Base-by-base conservation (phyloP, 2,888 invertebrate genomes). In the Cyaniris semiargus region DNA sequence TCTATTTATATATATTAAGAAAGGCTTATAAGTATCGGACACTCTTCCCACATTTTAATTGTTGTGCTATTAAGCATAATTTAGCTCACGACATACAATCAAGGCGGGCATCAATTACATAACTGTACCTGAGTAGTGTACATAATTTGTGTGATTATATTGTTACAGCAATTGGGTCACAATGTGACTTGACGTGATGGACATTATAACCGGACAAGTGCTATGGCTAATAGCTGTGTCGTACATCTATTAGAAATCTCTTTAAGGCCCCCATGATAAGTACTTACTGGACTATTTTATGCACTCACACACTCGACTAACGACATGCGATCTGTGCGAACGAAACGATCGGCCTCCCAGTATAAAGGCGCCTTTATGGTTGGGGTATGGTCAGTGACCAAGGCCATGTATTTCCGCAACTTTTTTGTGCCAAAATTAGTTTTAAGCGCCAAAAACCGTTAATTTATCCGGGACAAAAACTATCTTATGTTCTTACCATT, bases 81-180 rank as follows among this genome's bases (percentile, higher is more conserved):
- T 53, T 53, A 53, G 53, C 53, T 53, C 53, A 18, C 18, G 18
- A 58, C 21, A n/a, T 21, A 21, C 21, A 21, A 58, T 58, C 8
- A 58, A 58, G 56, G 56, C 56, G 44, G 53, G 18, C 18, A 53
- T 53, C 53, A 53, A 3, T 53, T 53, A 15, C 66, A 58, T 72
- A 70, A 34, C 23, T 31, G 44, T 21, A 53, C 74, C 74, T 72
- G 56, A 10, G 38, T 71, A 3, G 31, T 21, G 31, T 72, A 58
- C 58, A 38, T 38, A 77, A 77, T 58, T 18, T 13, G 15, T 48
- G 58, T 71, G 71, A 77, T 77, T 77, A 77, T 77, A 77, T 66
- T 66, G 27, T 66, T 66, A 66, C n/a, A 72, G 38, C 23, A 77
- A 77, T 72, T 77, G 58, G 38, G 76, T 77, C 58, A 72, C 15